phyloP scores from a whole-genome alignment of 2,113 vertebrate species.

The Leptosomus discolor region DNA sequence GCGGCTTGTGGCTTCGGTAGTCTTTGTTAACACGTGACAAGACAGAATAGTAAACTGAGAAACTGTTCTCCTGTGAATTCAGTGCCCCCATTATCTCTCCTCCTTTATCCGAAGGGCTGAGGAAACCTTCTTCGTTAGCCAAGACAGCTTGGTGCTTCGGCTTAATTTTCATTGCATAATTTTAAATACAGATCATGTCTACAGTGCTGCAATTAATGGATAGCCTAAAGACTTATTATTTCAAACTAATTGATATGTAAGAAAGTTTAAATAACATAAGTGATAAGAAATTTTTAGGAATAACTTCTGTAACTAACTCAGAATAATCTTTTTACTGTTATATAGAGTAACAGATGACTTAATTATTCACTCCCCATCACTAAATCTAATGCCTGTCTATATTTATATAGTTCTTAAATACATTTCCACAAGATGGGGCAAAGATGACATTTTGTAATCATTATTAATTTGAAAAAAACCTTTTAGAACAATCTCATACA shows the following conservation, averaged over 20 bases:
- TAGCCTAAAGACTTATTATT: conserved; percentile 84
- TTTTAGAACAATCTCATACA: background rate
- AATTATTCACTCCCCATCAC: background rate
- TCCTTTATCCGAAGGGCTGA: conserved; percentile 66
- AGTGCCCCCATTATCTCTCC: conserved; percentile 55
- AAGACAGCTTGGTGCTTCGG: conserved; percentile 66
- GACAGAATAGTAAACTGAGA: background rate
- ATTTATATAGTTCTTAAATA: background rate
- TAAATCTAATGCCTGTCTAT: background rate
- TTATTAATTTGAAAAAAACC: too few species aligned
- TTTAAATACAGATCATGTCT: conserved; percentile 81
- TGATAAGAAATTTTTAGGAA: conserved; percentile 57
- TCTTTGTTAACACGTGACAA: background rate
- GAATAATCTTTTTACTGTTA: conserved; percentile 39
- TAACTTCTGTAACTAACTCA: conserved; percentile 60
- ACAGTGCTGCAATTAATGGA: conserved; percentile 80
- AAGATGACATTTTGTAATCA: background rate
- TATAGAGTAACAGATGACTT: conserved; percentile 1
- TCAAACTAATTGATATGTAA: conserved; percentile 80
- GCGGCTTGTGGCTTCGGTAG: background rate
- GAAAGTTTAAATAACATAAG: conserved; percentile 77
- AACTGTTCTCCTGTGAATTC: conserved; percentile 63
- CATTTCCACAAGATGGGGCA: background rate
- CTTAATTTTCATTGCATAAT: conserved; percentile 77
- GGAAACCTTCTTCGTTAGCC: conserved; percentile 65